Percentiles rank a stretch among this genome's conserved stretches.
Evolutionary conservation across 64 coral and sea anemone genomes (phyloP).

Genomic region (Pachyseris speciosa): DNA sequence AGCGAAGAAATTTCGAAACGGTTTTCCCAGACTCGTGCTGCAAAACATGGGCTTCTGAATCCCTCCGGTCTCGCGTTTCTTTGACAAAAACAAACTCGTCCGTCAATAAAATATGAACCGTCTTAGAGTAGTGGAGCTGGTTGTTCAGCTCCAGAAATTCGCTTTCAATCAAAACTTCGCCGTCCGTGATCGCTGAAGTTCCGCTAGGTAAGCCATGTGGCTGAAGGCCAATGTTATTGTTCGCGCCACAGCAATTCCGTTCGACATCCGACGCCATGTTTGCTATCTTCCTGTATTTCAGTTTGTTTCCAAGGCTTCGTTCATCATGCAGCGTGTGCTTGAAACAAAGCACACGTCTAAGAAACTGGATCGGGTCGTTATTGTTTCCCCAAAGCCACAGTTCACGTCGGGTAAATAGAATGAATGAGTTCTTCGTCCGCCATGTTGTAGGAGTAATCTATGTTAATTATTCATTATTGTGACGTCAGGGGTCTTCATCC

Average conservation of each 20-base stretch:
- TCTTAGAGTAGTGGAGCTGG: constrained; percentile 52
- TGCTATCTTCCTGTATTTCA: not conserved
- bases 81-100: constrained; percentile 68
- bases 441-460: constrained; percentile 17
- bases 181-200: constrained; percentile 31
- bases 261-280: constrained; percentile 40
- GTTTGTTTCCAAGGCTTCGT: not conserved
- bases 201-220: not conserved
- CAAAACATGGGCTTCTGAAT: constrained; percentile 23
- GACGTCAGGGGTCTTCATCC: constrained; percentile 4
- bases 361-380: not conserved
- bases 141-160: constrained; percentile 62
- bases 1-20: constrained; percentile 56
- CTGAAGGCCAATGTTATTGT: not conserved
- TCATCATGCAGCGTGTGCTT: not conserved
- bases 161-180: constrained; percentile 75
- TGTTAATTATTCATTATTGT: constrained; percentile 48
- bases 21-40: constrained; percentile 58
- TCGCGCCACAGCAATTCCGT: not conserved
- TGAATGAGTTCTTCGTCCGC: constrained; percentile 5
- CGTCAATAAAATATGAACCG: constrained; percentile 67
- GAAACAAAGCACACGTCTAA: not conserved
- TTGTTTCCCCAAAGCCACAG: not conserved
- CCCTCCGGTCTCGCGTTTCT: constrained; percentile 33
- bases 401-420: constrained; percentile 30